Evolutionary conservation across 2,113 vertebrate species (phyloP), one percentile per base, ranked within the genome.

Genomic region (Hiodon tergisus): DNA sequence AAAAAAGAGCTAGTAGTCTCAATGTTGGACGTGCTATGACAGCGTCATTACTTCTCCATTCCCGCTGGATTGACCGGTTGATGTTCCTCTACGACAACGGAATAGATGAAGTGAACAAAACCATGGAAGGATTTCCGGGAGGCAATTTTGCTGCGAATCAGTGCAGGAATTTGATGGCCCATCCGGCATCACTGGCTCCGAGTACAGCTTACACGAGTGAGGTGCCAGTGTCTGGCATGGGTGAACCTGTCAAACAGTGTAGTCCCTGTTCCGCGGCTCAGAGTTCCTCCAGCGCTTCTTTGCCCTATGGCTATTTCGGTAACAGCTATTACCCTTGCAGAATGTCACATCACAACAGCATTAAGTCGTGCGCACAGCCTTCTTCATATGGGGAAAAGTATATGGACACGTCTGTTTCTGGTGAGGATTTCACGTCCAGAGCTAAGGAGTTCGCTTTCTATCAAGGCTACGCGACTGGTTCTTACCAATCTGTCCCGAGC

Each of bases 21-120:
- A 89, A 95, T 95, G 95, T 93, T 89, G 93, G 92, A 89, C 95
- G 94, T 95, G 97, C 95, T 98, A 98, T 98, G 96, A 98, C 97
- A 93, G 95, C 95, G 88, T 95, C 96, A 91, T 91, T 98, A 87
- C 95, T 98, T 89, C 95, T 98, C 89, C 95, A 96, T 86, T 95
- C 97, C 86, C 95, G 94, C 93, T 98, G 96, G 97, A 94, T 96
- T 89, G 97, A 98, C 92, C 96, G 95, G 89, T 93, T 98, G 91
- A 98, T 98, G 97, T 98, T 98, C 78, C 94, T 98, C 83, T 98
- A 97, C 93, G 97, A 98, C 93, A 95, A 93, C 92, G 89, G 92
- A 84, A 88, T 96, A 91, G 94, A 95, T 86, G 94, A 95, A 77
- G 93, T 95, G 88, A 96, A 90, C 91, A 97, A 98, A 91, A 98